Evolutionary conservation across 2,113 vertebrate species (phyloP).

Genomic region (Phoenicopterus ruber): DNA sequence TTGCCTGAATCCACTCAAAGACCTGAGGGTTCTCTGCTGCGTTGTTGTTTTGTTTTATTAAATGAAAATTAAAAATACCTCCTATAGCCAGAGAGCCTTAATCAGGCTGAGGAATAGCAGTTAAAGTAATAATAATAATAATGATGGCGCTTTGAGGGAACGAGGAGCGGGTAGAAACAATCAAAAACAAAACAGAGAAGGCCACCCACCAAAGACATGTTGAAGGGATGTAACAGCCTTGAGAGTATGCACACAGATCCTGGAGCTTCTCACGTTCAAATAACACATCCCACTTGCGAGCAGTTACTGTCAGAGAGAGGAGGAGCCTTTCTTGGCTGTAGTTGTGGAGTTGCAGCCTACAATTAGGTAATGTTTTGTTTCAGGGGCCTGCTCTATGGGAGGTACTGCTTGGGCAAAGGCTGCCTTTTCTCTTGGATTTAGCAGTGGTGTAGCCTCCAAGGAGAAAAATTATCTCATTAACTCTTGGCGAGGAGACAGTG

Average conservation of each 20-base stretch:
- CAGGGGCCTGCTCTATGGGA: not conserved
- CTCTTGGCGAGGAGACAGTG: not conserved
- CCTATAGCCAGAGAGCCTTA: not conserved
- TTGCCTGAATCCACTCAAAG: not conserved
- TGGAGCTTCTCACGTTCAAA: not conserved
- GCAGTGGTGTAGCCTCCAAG: not conserved
- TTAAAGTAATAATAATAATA: not conserved
- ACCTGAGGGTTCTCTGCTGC: not conserved
- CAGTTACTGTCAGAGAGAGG: not conserved
- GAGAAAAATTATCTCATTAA: not conserved
- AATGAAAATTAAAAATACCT: not conserved
- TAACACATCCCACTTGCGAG: not conserved
- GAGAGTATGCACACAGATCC: not conserved
- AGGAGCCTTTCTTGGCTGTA: not conserved
- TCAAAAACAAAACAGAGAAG: not conserved
- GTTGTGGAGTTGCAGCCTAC: not conserved
- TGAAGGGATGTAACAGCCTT: not conserved
- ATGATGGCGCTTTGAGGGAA: not conserved
- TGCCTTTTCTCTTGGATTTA: not conserved
- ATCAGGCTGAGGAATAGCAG: not conserved
- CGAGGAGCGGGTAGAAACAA: not conserved
- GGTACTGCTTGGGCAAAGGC: not conserved
- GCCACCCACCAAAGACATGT: not conserved
- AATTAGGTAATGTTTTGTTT: not conserved
- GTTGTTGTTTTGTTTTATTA: not conserved